These are phyloP conservation scores for Caenorhabditis plicata DNA, from an alignment of 2,888 invertebrate species.

Conservation along the genomic window DNA sequence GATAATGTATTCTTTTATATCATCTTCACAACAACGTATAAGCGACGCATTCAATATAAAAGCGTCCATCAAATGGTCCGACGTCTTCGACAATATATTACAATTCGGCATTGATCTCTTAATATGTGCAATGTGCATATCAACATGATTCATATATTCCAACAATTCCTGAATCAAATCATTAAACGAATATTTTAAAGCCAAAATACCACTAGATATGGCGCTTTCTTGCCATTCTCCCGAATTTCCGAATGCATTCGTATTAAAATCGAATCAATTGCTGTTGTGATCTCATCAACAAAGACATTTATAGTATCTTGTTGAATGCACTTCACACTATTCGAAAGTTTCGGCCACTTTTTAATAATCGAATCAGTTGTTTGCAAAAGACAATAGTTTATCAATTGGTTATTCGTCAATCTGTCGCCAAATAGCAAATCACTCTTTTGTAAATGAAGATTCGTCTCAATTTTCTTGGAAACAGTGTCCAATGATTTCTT, in stretches of 20 bases:
- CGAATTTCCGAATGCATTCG: constrained; percentile 48
- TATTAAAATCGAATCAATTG: constrained; percentile 34
- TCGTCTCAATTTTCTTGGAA: constrained; percentile 39
- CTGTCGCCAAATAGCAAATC: constrained; percentile 41
- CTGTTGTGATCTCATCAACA: constrained; percentile 19
- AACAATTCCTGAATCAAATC: constrained; percentile 47
- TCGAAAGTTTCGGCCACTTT: constrained; percentile 37
- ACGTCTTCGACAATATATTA: constrained; percentile 70
- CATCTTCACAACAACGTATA: constrained; percentile 73
- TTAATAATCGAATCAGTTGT: constrained; percentile 36
- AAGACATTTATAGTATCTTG: constrained; percentile 25
- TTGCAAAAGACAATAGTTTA: constrained; percentile 45
- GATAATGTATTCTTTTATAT: constrained; percentile 19
- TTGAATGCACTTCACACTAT: constrained; percentile 28
- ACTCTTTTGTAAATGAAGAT: constrained; percentile 34
- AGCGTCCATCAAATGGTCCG: constrained; percentile 84
- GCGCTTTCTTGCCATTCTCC: too few species aligned
- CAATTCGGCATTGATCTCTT: constrained; percentile 36
- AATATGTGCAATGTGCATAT: constrained; percentile 44
- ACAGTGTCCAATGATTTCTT: constrained; percentile 48
- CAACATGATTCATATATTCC: constrained; percentile 37
- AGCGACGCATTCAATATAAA: constrained; percentile 85
- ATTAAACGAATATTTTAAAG: background rate
- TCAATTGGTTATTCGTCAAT: constrained; percentile 35
- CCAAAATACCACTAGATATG: background rate